Conservation (phyloP, 2,113 vertebrate species). For the Copsychus sechellarum region DNA sequence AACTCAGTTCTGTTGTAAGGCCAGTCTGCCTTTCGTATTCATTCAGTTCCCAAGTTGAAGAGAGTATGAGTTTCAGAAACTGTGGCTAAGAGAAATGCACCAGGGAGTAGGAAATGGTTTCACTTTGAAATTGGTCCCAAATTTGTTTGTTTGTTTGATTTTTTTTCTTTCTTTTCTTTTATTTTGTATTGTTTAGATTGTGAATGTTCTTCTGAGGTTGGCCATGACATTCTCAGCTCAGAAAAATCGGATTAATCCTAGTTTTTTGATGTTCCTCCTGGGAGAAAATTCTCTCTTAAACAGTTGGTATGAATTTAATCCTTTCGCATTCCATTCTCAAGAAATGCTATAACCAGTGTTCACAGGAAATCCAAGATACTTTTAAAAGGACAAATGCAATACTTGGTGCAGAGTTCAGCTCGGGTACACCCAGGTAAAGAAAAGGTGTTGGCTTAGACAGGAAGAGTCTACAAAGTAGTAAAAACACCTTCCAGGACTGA, state of each 20-base stretch:
- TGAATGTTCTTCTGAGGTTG: conserved; percentile 11
- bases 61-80: not conserved
- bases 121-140: not conserved
- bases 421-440: not conserved
- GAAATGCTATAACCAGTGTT: not conserved
- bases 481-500: not conserved
- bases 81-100: not conserved
- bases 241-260: conserved; percentile 29
- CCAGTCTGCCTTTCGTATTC: not conserved
- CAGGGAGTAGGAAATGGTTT: not conserved
- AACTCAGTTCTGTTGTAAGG: not conserved
- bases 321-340: not conserved
- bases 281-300: conserved; percentile 17
- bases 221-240: not conserved
- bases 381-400: not conserved
- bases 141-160: too few species aligned
- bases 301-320: conserved; percentile 36
- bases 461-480: not conserved
- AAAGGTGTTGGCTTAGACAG: not conserved
- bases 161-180: not conserved
- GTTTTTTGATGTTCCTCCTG: conserved; percentile 22
- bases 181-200: not conserved
- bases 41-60: not conserved
- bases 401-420: not conserved
- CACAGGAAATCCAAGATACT: not conserved